Evolutionary conservation across 2,797 vertebrate species (phyloP).

Genomic region (Oreochromis mossambicus): DNA sequence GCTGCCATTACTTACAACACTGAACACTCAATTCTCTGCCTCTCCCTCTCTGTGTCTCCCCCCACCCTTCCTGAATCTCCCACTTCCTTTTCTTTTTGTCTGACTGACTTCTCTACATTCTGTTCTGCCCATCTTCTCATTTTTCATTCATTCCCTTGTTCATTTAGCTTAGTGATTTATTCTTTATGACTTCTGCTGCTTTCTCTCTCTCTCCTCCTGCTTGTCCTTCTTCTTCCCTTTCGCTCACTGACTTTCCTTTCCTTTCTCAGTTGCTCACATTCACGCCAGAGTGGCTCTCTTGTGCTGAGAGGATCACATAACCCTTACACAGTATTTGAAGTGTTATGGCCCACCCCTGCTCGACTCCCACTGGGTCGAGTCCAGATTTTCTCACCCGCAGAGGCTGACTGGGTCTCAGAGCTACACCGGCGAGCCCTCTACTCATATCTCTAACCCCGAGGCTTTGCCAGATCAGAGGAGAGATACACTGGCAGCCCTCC

Average conservation of each 20-base stretch:
- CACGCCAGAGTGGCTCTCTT: conserved; percentile 23
- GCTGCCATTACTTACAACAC: conserved; percentile 35
- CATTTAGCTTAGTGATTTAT: conserved; percentile 54
- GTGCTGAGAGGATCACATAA: conserved; percentile 28
- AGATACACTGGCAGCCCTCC: conserved; percentile 23
- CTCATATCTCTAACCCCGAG: conserved; percentile 36
- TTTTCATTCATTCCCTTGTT: conserved; percentile 41
- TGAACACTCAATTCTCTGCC: conserved; percentile 13
- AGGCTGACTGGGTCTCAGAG: conserved; percentile 6
- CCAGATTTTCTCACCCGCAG: conserved; percentile 9
- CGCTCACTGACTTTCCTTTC: conserved; percentile 2
- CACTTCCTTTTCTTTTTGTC: conserved; percentile 11
- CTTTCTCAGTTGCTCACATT: conserved; percentile 16
- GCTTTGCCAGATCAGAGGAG: conserved; percentile 48
- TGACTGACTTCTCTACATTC: background rate
- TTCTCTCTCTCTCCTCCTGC: background rate
- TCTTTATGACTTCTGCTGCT: conserved; percentile 35
- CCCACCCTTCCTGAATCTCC: background rate
- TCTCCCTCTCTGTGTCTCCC: background rate
- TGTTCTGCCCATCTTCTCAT: conserved; percentile 9
- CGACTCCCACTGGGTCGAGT: background rate
- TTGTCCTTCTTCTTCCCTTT: background rate
- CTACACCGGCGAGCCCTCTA: conserved; percentile 15
- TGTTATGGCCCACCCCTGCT: conserved; percentile 3
- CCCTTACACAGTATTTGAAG: conserved; percentile 29